These are phyloP conservation scores for Nothobranchius kuhntae DNA, from an alignment of 2,113 vertebrate species.

Conservation along the genomic window DNA sequence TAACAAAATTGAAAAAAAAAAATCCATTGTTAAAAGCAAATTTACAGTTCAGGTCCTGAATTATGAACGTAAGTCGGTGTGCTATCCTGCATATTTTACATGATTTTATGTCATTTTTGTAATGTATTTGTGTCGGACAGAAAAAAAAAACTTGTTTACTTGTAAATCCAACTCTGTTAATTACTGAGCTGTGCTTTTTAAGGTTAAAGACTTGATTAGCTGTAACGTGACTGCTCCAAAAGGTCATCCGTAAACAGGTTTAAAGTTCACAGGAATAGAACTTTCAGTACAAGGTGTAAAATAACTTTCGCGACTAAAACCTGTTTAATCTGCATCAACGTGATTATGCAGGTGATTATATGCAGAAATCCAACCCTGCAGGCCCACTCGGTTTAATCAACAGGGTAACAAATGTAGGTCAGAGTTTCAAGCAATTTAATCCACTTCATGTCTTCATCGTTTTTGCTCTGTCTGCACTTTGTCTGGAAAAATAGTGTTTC, in stretches of 20 bases:
- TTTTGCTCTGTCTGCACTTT: conserved; percentile 14
- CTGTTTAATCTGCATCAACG: not conserved
- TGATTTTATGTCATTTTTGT: too few species aligned
- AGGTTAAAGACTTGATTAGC: conserved; percentile 15
- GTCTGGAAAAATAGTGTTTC: conserved; percentile 14
- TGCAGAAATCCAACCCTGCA: conserved; percentile 7
- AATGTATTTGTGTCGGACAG: too few species aligned
- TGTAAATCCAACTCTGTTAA: conserved; percentile 6
- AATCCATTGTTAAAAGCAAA: conserved; percentile 4
- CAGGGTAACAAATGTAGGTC: conserved; percentile 19
- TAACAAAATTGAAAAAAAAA: not conserved
- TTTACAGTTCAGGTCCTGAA: conserved; percentile 17
- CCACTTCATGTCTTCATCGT: conserved; percentile 8
- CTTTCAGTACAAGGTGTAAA: conserved; percentile 15
- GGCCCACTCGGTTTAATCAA: conserved; percentile 18
- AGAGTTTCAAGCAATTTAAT: conserved; percentile 27
- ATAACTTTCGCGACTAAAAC: conserved; percentile 7
- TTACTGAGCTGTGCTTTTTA: not conserved
- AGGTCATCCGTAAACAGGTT: conserved; percentile 8
- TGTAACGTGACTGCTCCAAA: conserved; percentile 17
- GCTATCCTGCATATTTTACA: not conserved
- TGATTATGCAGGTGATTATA: conserved; percentile 18
- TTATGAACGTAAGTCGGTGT: too few species aligned
- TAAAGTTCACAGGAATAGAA: conserved; percentile 13
- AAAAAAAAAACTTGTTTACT: conserved; percentile 9